Percentiles rank a stretch among this genome's conserved stretches.
Evolutionary conservation across 2,797 vertebrate species (phyloP).

Genomic region (Helicolenus hilgendorfi): DNA sequence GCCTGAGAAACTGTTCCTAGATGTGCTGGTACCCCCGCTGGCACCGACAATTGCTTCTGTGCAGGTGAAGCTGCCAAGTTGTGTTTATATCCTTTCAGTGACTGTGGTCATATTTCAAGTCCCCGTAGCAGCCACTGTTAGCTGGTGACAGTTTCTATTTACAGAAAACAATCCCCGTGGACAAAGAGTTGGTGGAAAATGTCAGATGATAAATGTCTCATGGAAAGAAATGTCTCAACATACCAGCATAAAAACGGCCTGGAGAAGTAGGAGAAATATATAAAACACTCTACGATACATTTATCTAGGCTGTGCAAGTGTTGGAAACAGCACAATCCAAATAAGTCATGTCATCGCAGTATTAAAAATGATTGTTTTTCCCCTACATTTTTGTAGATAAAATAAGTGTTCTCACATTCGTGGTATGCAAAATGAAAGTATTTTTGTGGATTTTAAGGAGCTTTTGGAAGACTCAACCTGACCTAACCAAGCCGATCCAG

Average conservation of each 20-base stretch:
- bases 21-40: slow-evolving; percentile 18
- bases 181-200: slow-evolving; percentile 77
- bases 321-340: slow-evolving; percentile 33
- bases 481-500: neutral
- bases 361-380: neutral
- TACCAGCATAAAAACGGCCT: neutral
- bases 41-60: slow-evolving; percentile 42
- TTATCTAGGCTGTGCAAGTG: slow-evolving; percentile 21
- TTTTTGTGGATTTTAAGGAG: neutral
- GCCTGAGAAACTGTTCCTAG: neutral
- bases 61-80: slow-evolving; percentile 59
- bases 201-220: slow-evolving; percentile 67
- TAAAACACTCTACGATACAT: slow-evolving; percentile 9
- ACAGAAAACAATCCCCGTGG: slow-evolving; percentile 76
- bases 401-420: slow-evolving; percentile 20
- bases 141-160: slow-evolving; percentile 80
- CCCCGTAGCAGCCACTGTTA: slow-evolving; percentile 52
- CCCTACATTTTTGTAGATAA: slow-evolving; percentile 21
- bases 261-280: neutral
- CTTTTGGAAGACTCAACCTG: neutral
- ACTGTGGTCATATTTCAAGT: slow-evolving; percentile 78
- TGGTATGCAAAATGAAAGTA: slow-evolving; percentile 39
- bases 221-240: slow-evolving; percentile 33
- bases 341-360: slow-evolving; percentile 24
- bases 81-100: slow-evolving; percentile 67